Percentiles rank a stretch among this genome's conserved stretches.
These are phyloP conservation scores for Aromia moschata DNA, from an alignment of 2,888 invertebrate genomes.

Conservation along the genomic window DNA sequence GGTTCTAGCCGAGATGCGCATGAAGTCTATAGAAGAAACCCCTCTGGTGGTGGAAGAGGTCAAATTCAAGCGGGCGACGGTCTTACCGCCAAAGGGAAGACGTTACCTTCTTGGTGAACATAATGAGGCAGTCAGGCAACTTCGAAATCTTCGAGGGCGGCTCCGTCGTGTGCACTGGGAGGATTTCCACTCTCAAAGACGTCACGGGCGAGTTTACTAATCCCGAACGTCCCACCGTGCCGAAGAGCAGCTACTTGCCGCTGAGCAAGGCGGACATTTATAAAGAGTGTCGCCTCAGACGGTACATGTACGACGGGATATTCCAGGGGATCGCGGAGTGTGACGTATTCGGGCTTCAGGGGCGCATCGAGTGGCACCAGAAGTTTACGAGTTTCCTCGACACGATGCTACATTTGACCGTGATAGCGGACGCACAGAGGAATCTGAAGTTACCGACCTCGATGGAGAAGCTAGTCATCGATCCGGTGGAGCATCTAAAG, in stretches of 20 bases:
- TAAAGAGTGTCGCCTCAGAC: conserved; percentile 65
- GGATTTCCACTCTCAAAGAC: conserved; percentile 67
- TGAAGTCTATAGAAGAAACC: conserved; percentile 57
- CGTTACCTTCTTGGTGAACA: conserved; percentile 45
- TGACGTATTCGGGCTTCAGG: conserved; percentile 60
- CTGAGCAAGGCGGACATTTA: conserved; percentile 52
- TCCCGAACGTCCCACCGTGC: neutral
- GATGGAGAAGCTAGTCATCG: conserved; percentile 67
- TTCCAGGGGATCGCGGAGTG: conserved; percentile 65
- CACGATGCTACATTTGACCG: conserved; percentile 72
- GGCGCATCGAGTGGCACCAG: conserved; percentile 66
- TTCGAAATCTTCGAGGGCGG: conserved; percentile 67
- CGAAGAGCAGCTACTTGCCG: conserved; percentile 17
- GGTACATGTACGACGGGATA: conserved; percentile 66
- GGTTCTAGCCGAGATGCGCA: conserved; percentile 62
- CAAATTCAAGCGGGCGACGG: conserved; percentile 67
- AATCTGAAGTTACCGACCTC: conserved; percentile 68
- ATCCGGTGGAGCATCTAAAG: conserved; percentile 63
- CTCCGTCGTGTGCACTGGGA: conserved; percentile 74
- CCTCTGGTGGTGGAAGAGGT: conserved; percentile 69
- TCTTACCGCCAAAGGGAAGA: conserved; percentile 62
- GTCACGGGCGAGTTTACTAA: conserved; percentile 47
- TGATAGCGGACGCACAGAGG: conserved; percentile 63
- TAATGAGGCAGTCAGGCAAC: conserved; percentile 47
- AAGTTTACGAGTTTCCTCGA: conserved; percentile 78